Base-by-base conservation (phyloP, 2,797 vertebrate species). In the Dendrocincla tyrannina region DNA sequence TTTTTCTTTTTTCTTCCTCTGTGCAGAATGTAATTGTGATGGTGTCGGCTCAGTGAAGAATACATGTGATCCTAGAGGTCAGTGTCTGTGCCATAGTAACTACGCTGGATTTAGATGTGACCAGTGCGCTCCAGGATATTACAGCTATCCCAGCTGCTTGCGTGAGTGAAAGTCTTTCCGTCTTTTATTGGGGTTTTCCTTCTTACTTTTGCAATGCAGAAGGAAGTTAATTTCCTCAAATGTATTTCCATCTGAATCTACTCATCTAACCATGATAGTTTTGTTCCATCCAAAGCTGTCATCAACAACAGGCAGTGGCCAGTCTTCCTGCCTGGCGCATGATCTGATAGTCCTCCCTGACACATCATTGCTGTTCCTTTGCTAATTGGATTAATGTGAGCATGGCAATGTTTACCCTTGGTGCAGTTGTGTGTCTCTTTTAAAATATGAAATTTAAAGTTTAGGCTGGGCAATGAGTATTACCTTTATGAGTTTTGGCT, bases 121-220 rank as follows among this genome's bases (percentile, higher is more conserved):
- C 11, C 95, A 91, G 35, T 98, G 98, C 24, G 97, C 98, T 42
- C 92, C 91, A 6, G 98, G 98, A 74, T 98, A 98, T 97, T 98
- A 98, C 82, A 96, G 97, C 69, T 98, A 98, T 83, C 98, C 98
- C 42, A 96, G 62, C 75, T 98, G 98, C 83, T 97, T 93, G 44
- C 44, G 97, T 98, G 95, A 98, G 98, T 98, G 87, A 68, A 63
- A 68, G 13, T 39, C 32, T 58, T 46, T 84, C 35, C 25, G 69
- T 9, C 37, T 95, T 56, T 56, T 30, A 3, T 39, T 10, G 22
- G 49, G 5, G 14, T 72, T 84, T 77, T 60, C 32, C 13, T 67
- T 88, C 69, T 44, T 62, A 3, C 39, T 49, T 49, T 56, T 81
- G 49, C 64, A 88, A 18, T 19, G 47, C 0, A 0, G 33, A 68